Base-by-base conservation (phyloP, 2,797 vertebrate species). In the Hipposideros larvatus region DNA sequence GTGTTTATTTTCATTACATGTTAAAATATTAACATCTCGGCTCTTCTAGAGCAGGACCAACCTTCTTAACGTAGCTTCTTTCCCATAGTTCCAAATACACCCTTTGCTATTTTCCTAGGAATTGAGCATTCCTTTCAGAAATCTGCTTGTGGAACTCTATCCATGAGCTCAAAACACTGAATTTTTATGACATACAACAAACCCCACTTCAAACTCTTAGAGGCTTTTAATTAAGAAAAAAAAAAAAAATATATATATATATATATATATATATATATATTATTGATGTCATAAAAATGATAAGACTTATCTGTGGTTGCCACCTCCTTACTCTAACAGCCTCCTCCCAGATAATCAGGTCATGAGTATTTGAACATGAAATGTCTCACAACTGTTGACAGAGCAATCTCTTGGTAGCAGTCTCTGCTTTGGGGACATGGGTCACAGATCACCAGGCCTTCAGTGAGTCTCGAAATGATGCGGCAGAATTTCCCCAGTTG, bases 311-410 rank as follows among this genome's bases (percentile, higher is more conserved):
- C 96, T 88, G 22, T 86, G 55, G 66, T 77, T 66, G 57, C 77
- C 91, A 86, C 95, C 94, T 96, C 92, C 92, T 83, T 96, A 31
- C 48, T 93, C 90, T 92, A 98, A 96, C 53, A 98, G 61, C 95
- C 86, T 94, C 85, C 92, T 82, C 95, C 97, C 80, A 92, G 90
- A 94, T 93, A 92, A 94, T 87, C 80, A 86, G 8, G 9, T 26
- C 87, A 65, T 10, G 22, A 14, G 10, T 93, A 78, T 90, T 90
- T 95, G 77, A 94, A 74, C 66, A 48, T 70, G 73, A 97, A 93
- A 75, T 79, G 70, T 68, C 75, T 82, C 73, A 71, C 22, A 26
- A 26, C 93, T 87, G 91, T 85, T 91, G 78, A 51, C 83, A 93
- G 65, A 96, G 28, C 15, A 83, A 61, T 77, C 53, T 65, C 18